These are phyloP conservation scores for Philotrypesis tridentata DNA, from an alignment of 1,140 invertebrate species.

Conservation along the genomic window DNA sequence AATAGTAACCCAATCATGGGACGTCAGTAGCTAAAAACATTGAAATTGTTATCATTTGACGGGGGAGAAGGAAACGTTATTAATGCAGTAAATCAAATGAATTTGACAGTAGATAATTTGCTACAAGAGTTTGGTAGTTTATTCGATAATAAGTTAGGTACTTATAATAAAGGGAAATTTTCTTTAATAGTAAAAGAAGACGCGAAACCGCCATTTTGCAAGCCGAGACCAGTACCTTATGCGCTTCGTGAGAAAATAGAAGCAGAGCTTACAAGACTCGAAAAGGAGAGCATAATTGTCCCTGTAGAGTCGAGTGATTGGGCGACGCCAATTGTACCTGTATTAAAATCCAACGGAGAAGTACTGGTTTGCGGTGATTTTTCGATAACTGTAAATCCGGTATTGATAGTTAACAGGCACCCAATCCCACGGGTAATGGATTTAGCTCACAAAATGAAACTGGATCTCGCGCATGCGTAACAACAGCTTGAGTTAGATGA, in stretches of 20 bases:
- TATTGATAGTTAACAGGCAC: slow-evolving; percentile 49
- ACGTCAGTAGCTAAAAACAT: not conserved
- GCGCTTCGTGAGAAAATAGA: slow-evolving; percentile 50
- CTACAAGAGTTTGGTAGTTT: too few relatives aligned
- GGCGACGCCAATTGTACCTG: slow-evolving; percentile 68
- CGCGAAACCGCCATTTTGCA: too few relatives aligned
- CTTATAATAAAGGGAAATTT: not conserved
- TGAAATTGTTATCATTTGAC: not conserved
- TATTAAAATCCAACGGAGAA: slow-evolving; percentile 65
- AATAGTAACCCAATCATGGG: not conserved
- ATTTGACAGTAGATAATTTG: too few relatives aligned
- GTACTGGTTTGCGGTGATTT: slow-evolving; percentile 68
- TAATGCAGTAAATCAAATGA: too few relatives aligned
- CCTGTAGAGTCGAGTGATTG: slow-evolving; percentile 62
- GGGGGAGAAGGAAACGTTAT: too few relatives aligned
- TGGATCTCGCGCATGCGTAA: slow-evolving; percentile 41
- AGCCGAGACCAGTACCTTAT: slow-evolving; percentile 22
- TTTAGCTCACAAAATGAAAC: slow-evolving; percentile 31
- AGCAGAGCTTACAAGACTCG: slow-evolving; percentile 54
- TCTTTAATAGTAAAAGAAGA: not conserved
- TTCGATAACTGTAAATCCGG: slow-evolving; percentile 56
- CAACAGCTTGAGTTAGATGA: slow-evolving; percentile 37
- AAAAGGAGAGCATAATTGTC: slow-evolving; percentile 54
- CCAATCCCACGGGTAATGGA: slow-evolving; percentile 56
- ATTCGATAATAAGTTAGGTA: too few relatives aligned